Conservation (phyloP, 2,113 vertebrate species). For the Seriola quinqueradiata region DNA sequence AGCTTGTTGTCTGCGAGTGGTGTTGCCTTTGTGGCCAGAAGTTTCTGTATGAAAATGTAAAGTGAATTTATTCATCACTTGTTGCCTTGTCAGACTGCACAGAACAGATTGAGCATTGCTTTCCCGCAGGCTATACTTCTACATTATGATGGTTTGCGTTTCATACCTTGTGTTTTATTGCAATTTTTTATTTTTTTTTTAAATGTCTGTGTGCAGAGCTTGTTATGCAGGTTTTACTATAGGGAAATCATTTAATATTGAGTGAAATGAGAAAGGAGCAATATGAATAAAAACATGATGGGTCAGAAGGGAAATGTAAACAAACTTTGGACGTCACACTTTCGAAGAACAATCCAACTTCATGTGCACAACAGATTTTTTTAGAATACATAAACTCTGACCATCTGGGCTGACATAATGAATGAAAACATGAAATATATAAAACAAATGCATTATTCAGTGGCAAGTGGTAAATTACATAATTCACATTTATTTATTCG, state of each 20-base stretch:
- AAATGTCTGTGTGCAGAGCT: background rate
- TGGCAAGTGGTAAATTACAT: background rate
- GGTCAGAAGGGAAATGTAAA: background rate
- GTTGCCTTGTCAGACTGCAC: conserved; percentile 1
- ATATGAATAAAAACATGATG: conserved; percentile 41
- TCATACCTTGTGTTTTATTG: conserved; percentile 37
- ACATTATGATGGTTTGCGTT: background rate
- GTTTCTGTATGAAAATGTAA: conserved; percentile 4
- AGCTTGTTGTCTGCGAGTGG: background rate
- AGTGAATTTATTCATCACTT: conserved; percentile 28
- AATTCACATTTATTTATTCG: background rate
- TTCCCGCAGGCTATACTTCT: conserved; percentile 17
- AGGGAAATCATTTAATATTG: conserved; percentile 53
- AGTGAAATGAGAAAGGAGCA: conserved; percentile 37
- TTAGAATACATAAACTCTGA: background rate
- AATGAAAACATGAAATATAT: background rate
- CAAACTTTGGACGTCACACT: background rate
- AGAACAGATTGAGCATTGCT: conserved; percentile 6
- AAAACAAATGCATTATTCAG: background rate
- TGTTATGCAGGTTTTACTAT: conserved; percentile 12
- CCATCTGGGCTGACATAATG: background rate
- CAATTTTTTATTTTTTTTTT: conserved; percentile 5
- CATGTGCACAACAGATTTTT: background rate
- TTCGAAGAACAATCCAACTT: background rate
- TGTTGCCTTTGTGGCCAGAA: background rate